A percentile compares a stretch with the other conserved stretches of the same genome.
phyloP scores from a whole-genome alignment of 2,797 vertebrate genomes.

The Linurgus olivaceus region DNA sequence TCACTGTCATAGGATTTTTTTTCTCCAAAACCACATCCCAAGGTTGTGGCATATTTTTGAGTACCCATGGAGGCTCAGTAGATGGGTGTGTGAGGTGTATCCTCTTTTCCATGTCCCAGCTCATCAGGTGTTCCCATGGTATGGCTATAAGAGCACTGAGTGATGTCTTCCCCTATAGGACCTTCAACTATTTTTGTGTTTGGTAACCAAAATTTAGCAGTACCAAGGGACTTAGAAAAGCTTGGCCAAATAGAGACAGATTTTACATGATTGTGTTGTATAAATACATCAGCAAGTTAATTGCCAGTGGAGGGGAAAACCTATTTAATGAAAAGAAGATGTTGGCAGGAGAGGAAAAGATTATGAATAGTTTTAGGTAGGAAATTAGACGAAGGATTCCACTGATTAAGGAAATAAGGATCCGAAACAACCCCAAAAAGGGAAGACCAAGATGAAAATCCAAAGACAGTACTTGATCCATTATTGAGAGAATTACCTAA shows the following conservation, averaged over 20 bases:
- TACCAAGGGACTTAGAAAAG: background rate
- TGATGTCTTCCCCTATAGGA: accelerated
- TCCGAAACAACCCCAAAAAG: background rate
- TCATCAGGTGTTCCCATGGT: background rate
- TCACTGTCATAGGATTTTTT: background rate
- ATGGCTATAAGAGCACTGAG: background rate
- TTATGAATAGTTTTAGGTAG: conserved; percentile 4
- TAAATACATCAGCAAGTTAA: background rate
- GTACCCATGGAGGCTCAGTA: background rate
- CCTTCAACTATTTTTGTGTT: background rate
- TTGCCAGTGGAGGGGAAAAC: background rate
- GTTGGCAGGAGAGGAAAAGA: background rate
- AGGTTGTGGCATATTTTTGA: background rate
- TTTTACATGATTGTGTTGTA: background rate
- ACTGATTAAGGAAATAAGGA: background rate
- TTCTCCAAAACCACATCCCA: background rate
- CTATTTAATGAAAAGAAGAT: background rate
- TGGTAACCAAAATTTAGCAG: background rate
- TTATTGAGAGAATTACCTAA: background rate
- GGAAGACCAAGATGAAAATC: background rate
- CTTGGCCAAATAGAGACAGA: background rate
- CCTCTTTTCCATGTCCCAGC: background rate
- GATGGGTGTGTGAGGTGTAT: background rate
- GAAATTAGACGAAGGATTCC: background rate
- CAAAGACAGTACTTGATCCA: background rate